Evolutionary conservation across 2,113 vertebrate species (phyloP).

Genomic region (Beaufortia kweichowensis): DNA sequence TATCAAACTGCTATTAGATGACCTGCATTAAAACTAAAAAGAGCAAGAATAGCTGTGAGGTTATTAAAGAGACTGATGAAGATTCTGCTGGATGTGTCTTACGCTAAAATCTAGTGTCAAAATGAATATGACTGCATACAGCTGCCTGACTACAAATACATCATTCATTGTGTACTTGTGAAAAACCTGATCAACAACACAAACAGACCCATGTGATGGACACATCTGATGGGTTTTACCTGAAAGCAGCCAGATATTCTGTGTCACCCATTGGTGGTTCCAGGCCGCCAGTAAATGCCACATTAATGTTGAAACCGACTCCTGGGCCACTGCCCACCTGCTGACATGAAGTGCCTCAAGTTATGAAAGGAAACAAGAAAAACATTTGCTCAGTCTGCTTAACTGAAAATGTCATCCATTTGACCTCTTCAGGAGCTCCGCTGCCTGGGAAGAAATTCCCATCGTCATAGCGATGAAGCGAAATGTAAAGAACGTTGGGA

Average conservation of each 20-base stretch:
- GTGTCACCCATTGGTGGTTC: conserved; percentile 92
- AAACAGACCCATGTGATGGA: neutral
- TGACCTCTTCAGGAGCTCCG: conserved; percentile 90
- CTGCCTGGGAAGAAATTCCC: conserved; percentile 98
- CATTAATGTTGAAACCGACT: conserved; percentile 92
- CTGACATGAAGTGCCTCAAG: neutral
- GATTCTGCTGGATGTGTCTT: too few relatives aligned
- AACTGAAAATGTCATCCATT: neutral
- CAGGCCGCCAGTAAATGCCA: conserved; percentile 93
- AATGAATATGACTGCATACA: too few relatives aligned
- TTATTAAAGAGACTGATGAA: too few relatives aligned
- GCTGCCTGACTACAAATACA: too few relatives aligned
- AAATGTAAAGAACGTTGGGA: conserved; percentile 89
- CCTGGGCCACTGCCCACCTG: conserved; percentile 92
- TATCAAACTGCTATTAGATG: too few relatives aligned
- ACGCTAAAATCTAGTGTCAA: too few relatives aligned
- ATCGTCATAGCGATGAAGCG: conserved; percentile 94
- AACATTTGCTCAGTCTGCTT: neutral
- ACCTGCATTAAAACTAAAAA: too few relatives aligned
- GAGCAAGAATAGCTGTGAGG: too few relatives aligned
- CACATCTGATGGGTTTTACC: conserved; percentile 70
- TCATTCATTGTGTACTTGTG: too few relatives aligned
- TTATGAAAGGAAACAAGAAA: neutral
- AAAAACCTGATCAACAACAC: neutral
- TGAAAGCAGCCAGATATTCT: conserved; percentile 94